Evolutionary conservation across 2,888 invertebrate genomes (phyloP).

Genomic region (Conus canariensis): DNA sequence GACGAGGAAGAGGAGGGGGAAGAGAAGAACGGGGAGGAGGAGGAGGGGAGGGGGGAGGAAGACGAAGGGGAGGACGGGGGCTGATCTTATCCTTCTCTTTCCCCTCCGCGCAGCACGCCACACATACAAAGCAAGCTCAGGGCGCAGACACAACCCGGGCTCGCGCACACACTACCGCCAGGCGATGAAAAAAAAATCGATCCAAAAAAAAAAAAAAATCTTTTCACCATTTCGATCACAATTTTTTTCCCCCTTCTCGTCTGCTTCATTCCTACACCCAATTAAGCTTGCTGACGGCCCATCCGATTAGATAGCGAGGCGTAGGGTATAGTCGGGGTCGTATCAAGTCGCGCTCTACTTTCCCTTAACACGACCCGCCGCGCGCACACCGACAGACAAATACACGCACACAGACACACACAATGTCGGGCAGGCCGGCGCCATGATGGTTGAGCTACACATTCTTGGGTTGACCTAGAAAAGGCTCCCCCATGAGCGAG

Average conservation of each 20-base stretch:
- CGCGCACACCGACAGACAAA: neutral
- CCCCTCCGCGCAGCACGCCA: neutral
- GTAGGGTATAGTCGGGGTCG: neutral
- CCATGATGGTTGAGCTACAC: conserved; percentile 26
- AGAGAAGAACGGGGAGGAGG: too few relatives aligned
- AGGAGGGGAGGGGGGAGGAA: too few relatives aligned
- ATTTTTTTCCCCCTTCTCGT: neutral
- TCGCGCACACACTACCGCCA: too few relatives aligned
- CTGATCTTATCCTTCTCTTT: neutral
- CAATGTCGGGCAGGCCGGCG: neutral
- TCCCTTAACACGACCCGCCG: neutral
- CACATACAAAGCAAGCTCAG: neutral
- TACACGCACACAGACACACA: neutral
- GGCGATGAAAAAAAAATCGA: too few relatives aligned
- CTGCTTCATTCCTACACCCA: conserved; percentile 5
- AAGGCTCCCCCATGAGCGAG: neutral
- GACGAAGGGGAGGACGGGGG: too few relatives aligned
- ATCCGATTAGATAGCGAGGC: conserved; percentile 18
- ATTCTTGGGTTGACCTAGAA: neutral
- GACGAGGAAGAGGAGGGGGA: neutral
- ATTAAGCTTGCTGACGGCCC: neutral
- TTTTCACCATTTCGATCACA: too few relatives aligned
- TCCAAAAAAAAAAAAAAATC: neutral
- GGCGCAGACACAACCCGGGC: too few relatives aligned
- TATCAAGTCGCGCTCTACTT: conserved; percentile 18